Base-by-base conservation (phyloP, 2,113 vertebrate species). In the Amphiprion ocellaris region DNA sequence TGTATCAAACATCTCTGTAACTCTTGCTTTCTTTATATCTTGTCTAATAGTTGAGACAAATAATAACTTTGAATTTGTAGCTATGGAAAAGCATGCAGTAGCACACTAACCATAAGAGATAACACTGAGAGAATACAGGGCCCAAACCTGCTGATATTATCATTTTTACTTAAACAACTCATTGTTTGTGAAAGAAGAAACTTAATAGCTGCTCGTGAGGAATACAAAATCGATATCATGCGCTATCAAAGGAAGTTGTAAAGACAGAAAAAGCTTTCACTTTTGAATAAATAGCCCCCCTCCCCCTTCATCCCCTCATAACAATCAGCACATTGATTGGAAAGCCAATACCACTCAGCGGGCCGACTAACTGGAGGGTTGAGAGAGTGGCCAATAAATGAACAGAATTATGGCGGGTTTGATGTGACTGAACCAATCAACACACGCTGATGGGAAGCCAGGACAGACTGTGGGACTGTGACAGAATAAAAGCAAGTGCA, bases 241-340 rank as follows among this genome's bases (percentile, higher is more conserved):
- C n/a, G 46, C 78, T 54, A 73, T 90, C 73, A 88, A 63, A 84
- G 68, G 56, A 87, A 73, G 28, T 41, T 82, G 86, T 77, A 75
- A 84, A 86, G 81, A 72, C 59, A 59, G 85, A 79, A 49, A 77
- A 74, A 84, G 50, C 46, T 78, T 83, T 69, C 46, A 69, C 55
- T 82, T 91, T 87, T 89, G 76, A 91, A 93, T 90, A 93, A 92
- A 77, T 77, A 82, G 64, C 77, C 58, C 54, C 3, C 59, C 37
- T 21, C 19, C 59, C 49, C 14, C 8, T 23, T 2, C 23, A n/a
- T 37, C 52, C 47, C 74, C 77, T 87, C 54, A 67, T 85, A 86
- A 91, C 79, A 92, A 92, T 92, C 87, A 90, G 86, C 64, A 37
- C 90, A 92, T 92, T 92, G 92, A 94, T 92, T 93, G 86, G 92